A percentile compares a stretch with the other conserved stretches of the same genome.
Conservation (phyloP, 2,797 vertebrate genomes). For the Myotis pilosus region DNA sequence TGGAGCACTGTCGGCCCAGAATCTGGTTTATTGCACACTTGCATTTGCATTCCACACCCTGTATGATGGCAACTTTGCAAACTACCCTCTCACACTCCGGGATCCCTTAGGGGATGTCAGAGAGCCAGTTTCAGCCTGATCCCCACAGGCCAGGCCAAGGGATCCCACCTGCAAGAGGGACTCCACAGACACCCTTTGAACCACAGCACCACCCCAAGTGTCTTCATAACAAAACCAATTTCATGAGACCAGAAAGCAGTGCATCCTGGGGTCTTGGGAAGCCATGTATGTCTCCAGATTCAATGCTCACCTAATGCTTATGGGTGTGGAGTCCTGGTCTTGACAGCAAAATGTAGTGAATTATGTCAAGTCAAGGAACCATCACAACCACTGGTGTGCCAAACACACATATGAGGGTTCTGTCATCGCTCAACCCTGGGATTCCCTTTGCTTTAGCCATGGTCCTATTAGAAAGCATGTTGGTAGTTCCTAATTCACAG, state of each 20-base stretch:
- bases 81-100: no score
- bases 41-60: no score
- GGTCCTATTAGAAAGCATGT: fast-evolving
- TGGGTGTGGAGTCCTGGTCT: neutral
- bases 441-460: neutral
- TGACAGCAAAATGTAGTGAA: neutral
- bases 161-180: no score
- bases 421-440: neutral
- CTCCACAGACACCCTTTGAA: no score
- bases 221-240: neutral
- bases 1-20: no score
- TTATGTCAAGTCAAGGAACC: neutral
- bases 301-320: fast-evolving
- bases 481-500: neutral
- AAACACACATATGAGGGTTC: no score
- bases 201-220: neutral
- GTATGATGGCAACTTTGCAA: no score
- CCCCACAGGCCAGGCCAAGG: no score
- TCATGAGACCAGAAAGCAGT: neutral
- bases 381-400: fast-evolving
- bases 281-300: fast-evolving
- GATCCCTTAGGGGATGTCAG: no score
- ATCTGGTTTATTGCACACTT: no score
- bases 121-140: no score
- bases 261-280: no score